A percentile compares a stretch with the other conserved stretches of the same genome.
Conservation (phyloP, 2,113 vertebrate species). For the Calidris pugnax region DNA sequence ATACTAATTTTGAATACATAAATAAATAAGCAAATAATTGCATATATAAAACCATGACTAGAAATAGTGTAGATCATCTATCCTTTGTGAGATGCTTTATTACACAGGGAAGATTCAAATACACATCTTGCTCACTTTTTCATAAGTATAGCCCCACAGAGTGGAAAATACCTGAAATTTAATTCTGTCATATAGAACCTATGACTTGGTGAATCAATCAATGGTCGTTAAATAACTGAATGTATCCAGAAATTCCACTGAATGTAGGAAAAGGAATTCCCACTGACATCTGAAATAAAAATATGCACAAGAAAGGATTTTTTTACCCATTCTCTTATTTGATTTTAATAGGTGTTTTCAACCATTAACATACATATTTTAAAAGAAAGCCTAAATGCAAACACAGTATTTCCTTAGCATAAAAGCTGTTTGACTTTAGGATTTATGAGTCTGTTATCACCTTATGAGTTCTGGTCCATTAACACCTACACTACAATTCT, state of each 20-base stretch:
- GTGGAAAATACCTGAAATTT: background rate
- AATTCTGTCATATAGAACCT: background rate
- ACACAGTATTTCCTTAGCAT: background rate
- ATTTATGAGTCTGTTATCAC: background rate
- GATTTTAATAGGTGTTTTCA: background rate
- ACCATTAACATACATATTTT: background rate
- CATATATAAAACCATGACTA: background rate
- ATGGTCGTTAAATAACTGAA: background rate
- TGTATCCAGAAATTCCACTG: background rate
- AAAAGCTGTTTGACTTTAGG: background rate
- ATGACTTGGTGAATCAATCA: background rate
- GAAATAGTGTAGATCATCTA: background rate
- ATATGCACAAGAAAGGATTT: background rate
- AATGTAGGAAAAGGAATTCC: background rate
- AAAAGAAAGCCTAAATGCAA: background rate
- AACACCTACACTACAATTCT: background rate
- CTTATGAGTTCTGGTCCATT: background rate
- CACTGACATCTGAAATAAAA: background rate
- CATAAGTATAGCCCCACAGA: rapidly evolving
- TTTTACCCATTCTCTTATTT: background rate
- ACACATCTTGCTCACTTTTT: background rate
- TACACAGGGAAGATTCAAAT: background rate
- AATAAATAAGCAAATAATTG: background rate
- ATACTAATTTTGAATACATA: background rate
- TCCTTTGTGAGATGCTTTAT: background rate